Conservation (phyloP, 1,140 invertebrate species). For the Dufourea novaeangliae region DNA sequence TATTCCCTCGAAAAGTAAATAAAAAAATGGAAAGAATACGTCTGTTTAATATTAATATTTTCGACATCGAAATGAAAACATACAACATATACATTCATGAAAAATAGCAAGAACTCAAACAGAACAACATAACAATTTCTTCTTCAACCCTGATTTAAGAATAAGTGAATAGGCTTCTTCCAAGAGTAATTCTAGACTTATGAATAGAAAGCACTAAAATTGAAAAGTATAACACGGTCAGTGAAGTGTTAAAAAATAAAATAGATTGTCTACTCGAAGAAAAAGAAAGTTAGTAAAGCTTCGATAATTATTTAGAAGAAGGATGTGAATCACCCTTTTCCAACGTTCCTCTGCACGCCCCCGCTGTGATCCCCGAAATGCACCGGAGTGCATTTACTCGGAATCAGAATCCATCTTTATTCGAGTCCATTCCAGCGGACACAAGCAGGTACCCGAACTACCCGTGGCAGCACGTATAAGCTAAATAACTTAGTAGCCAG, state of each 20-base stretch:
- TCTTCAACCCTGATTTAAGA: too few species aligned
- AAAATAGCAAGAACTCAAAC: too few species aligned
- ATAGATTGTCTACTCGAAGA: not conserved
- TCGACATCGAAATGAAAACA: too few species aligned
- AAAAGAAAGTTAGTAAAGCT: not conserved
- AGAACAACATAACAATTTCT: too few species aligned
- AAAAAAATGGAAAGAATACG: too few species aligned
- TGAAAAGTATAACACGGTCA: too few species aligned
- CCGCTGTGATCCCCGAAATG: not conserved
- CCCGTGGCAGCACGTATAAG: conserved; percentile 37
- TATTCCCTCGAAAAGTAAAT: too few species aligned
- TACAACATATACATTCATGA: too few species aligned
- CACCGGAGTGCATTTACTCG: conserved; percentile 1
- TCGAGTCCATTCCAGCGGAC: conserved; percentile 30
- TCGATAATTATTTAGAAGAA: not conserved
- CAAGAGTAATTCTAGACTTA: too few species aligned
- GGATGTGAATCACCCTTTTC: not conserved
- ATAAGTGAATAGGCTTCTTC: too few species aligned
- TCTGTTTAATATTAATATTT: too few species aligned
- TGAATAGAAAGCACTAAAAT: too few species aligned
- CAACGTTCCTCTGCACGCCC: not conserved
- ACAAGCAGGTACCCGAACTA: conserved; percentile 14
- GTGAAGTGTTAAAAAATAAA: not conserved
- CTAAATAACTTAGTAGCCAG: conserved; percentile 58
- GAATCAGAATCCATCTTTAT: conserved; percentile 54